Evolutionary conservation across 2,888 invertebrate species (phyloP), one percentile per base, ranked within the genome.

Genomic region (Xestoiulus laeticollis): DNA sequence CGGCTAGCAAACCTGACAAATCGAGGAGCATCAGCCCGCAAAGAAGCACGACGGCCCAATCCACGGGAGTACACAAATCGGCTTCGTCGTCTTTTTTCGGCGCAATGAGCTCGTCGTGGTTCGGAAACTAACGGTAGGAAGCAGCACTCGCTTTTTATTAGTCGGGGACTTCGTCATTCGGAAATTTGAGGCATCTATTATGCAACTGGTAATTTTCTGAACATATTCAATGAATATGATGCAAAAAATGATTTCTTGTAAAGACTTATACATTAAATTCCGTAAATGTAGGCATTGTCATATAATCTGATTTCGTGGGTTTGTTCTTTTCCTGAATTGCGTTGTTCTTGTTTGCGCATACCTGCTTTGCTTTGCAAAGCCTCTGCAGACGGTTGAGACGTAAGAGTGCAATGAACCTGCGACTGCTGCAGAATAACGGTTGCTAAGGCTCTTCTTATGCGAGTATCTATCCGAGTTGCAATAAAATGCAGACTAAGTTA

Each of bases 31-130:
- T 85, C 44, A 87, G 87, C 26, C 87, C 84, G 16, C 33, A 87
- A n/a, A 82, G 87, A 19, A 87, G 38, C 43, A 38, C 48, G 19
- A 16, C 44, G 5, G 38, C 33, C 26, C 68, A 16, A n/a, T 30
- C 88, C 59, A 30, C 88, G 8, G 88, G 83, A 16, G 26, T 59
- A 6, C 33, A 87, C 22, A 88, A 88, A 83, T 88, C 88, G 26
- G 78, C 87, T n/a, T 87, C 88, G 4, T 82, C 88, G 32, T 88
- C 87, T 32, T 87, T 88, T 43, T 88, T 88, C 32, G 88, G 87
- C 26, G 88, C 87, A 22, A 87, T 88, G 88, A 88, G 88, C 30
- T 88, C 88, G 10, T 87, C 87, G 6, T 88, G 88, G 88, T 88
- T 88, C 53, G 53, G 88, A 53, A 85, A 85, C 38, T 87, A 87